Conservation (phyloP, 2,888 invertebrate species). For the Eristalinus sepulchralis region DNA sequence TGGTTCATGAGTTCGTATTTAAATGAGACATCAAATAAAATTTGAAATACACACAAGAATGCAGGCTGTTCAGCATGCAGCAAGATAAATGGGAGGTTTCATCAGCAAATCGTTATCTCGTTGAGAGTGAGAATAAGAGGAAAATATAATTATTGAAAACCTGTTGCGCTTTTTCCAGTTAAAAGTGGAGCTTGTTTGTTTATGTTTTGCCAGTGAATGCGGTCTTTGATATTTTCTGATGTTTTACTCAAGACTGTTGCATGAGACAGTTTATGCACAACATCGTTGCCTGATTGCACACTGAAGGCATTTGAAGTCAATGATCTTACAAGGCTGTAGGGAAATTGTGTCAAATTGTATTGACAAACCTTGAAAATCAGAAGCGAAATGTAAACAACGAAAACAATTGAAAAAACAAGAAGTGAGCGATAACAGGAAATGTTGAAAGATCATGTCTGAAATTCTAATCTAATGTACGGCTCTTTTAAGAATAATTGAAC, state of each 20-base stretch:
- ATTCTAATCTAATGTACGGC: no score
- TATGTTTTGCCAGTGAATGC: neutral
- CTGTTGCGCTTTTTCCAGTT: neutral
- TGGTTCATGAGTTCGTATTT: neutral
- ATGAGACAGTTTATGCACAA: neutral
- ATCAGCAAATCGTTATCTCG: conserved; percentile 17
- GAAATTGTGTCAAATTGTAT: neutral
- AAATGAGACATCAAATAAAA: neutral
- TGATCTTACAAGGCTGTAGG: neutral
- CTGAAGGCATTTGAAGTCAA: neutral
- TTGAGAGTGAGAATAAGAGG: neutral
- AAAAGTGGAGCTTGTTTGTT: neutral
- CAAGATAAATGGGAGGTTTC: conserved; percentile 37
- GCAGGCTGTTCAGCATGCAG: neutral
- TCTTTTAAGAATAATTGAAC: no score
- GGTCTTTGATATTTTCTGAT: neutral
- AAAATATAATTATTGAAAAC: neutral
- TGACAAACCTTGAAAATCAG: neutral
- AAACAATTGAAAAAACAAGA: neutral
- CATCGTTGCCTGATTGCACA: neutral
- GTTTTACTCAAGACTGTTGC: neutral
- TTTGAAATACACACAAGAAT: neutral
- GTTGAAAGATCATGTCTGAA: neutral
- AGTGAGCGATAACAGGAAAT: neutral
- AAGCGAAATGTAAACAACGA: neutral